These are phyloP conservation scores for Opisthograptis luteolata DNA, from an alignment of 2,888 invertebrate genomes.

Conservation along the genomic window DNA sequence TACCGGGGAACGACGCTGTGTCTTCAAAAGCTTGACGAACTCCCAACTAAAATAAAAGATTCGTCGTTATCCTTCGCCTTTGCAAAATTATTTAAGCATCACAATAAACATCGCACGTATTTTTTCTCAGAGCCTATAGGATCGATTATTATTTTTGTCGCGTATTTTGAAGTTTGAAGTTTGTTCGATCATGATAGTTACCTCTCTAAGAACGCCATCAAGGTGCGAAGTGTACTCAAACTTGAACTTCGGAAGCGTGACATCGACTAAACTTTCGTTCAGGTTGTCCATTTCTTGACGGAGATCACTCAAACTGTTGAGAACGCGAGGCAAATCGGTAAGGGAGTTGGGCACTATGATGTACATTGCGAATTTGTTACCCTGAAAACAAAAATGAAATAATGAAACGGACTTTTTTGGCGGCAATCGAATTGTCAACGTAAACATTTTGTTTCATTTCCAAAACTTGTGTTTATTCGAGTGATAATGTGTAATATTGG, in stretches of 20 bases:
- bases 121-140: too few species aligned
- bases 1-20: constrained; percentile 88
- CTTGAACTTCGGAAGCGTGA: constrained; percentile 89
- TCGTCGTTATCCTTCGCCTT: too few species aligned
- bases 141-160: too few species aligned
- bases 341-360: constrained; percentile 87
- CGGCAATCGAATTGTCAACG: too few species aligned
- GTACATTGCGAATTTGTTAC: constrained; percentile 89
- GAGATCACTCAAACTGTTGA: constrained; percentile 83
- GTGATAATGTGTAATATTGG: too few species aligned
- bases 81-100: too few species aligned
- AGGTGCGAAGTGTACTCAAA: constrained; percentile 88
- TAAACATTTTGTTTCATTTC: not conserved
- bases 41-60: constrained; percentile 78
- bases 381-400: constrained; percentile 81
- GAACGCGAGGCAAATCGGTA: constrained; percentile 85
- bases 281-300: constrained; percentile 84
- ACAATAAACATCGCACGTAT: too few species aligned
- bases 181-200: too few species aligned
- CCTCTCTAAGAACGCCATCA: constrained; percentile 85
- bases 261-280: constrained; percentile 84
- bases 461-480: too few species aligned
- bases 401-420: too few species aligned
- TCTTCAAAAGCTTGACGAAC: constrained; percentile 89
- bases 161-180: too few species aligned